A percentile compares a stretch with the other conserved stretches of the same genome.
Conservation (phyloP, 1,140 invertebrate species). For the Cheumatopsyche charites region DNA sequence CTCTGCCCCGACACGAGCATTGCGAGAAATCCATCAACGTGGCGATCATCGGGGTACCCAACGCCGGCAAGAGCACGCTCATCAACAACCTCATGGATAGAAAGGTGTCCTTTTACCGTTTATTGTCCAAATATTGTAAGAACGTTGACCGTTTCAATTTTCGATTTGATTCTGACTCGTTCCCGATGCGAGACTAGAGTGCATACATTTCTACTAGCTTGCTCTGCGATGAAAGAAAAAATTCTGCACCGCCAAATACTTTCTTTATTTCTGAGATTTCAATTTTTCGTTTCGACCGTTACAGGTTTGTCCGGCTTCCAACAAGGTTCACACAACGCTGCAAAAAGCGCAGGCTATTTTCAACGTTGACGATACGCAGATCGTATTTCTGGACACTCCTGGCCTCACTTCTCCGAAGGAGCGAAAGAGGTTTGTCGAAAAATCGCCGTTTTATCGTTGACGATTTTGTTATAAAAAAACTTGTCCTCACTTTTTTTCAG, state of each 20-base stretch:
- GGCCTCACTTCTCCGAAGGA: slow-evolving; percentile 74
- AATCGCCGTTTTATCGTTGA: too few relatives aligned
- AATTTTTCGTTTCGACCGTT: slow-evolving; percentile 50
- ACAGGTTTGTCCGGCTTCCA: slow-evolving; percentile 85
- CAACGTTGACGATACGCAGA: slow-evolving; percentile 76
- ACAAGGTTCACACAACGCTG: slow-evolving; percentile 89
- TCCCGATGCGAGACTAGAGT: too few relatives aligned
- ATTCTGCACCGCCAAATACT: too few relatives aligned
- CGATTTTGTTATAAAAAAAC: not conserved
- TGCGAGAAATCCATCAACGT: slow-evolving; percentile 73
- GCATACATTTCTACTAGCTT: too few relatives aligned
- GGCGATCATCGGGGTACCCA: slow-evolving; percentile 88
- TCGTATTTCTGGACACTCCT: slow-evolving; percentile 89
- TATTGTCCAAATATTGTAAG: too few relatives aligned
- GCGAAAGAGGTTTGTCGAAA: slow-evolving; percentile 64
- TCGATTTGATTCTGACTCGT: too few relatives aligned
- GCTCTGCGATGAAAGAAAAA: too few relatives aligned
- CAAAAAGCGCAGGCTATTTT: slow-evolving; percentile 74
- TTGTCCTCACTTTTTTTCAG: slow-evolving; percentile 50
- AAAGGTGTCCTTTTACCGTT: slow-evolving; percentile 67
- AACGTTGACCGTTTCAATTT: too few relatives aligned
- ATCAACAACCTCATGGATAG: slow-evolving; percentile 84
- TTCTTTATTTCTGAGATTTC: too few relatives aligned
- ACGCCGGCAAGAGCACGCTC: slow-evolving; percentile 93
- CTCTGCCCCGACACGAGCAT: slow-evolving; percentile 37